phyloP scores from a whole-genome alignment of 2,113 vertebrate species.

The Dicerorhinus sumatrensis region DNA sequence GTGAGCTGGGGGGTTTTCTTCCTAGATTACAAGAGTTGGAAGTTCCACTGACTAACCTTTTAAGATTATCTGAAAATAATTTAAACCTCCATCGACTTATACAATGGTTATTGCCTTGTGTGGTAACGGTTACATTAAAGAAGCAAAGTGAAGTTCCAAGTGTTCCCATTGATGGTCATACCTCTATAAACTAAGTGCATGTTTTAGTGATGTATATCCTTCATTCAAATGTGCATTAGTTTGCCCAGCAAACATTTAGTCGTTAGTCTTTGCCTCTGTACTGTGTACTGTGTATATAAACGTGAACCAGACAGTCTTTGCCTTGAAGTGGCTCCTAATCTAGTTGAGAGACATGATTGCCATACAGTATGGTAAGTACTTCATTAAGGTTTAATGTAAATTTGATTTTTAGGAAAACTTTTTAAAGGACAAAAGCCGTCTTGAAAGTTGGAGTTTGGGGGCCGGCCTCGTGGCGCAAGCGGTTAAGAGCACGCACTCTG shows the following conservation, averaged over 20 bases:
- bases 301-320: not conserved
- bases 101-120: not conserved
- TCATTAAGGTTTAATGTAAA: not conserved
- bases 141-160: not conserved
- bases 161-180: not conserved
- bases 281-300: not conserved
- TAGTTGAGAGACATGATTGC: not conserved
- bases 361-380: conserved; percentile 13
- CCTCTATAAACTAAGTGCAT: not conserved
- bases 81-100: not conserved
- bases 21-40: not conserved
- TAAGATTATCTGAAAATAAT: conserved; percentile 23
- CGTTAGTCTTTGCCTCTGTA: not conserved
- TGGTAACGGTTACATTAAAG: not conserved
- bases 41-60: not conserved
- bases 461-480: no score
- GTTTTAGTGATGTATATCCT: not conserved
- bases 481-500: no score
- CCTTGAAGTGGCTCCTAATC: not conserved
- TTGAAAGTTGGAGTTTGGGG: conserved; percentile 9
- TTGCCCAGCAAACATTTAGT: conserved; percentile 38
- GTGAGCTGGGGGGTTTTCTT: not conserved
- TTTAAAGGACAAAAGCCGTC: not conserved
- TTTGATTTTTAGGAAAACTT: conserved; percentile 40
- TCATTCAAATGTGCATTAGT: conserved; percentile 27